Evolutionary conservation across 2,797 vertebrate species (phyloP).

Genomic region (Phaenicophaeus curvirostris): DNA sequence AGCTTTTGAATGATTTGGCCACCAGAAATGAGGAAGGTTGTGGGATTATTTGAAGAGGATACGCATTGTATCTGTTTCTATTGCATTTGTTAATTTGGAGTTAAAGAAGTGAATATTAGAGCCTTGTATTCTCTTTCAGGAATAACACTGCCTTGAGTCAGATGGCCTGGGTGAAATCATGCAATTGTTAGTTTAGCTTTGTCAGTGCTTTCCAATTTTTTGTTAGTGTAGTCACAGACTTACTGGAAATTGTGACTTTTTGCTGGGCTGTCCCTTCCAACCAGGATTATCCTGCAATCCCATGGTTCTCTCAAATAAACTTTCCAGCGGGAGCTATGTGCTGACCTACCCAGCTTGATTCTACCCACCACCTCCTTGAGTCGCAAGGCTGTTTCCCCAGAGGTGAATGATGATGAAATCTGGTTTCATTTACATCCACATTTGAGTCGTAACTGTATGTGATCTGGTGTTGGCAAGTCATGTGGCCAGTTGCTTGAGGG

Average conservation of each 20-base stretch:
- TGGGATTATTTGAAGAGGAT: background rate
- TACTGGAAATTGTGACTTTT: slow-evolving; percentile 21
- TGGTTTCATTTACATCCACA: background rate
- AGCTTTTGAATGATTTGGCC: background rate
- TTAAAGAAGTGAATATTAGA: background rate
- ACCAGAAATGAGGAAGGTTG: background rate
- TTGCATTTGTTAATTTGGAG: background rate
- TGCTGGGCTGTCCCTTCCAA: background rate
- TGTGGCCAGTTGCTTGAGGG: background rate
- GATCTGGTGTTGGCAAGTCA: background rate
- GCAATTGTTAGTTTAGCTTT: background rate
- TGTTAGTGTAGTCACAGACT: background rate
- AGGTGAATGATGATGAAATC: background rate
- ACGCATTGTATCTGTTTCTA: background rate
- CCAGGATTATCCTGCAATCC: background rate
- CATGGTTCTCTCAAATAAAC: background rate
- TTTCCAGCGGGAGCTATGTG: background rate
- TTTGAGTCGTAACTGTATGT: background rate
- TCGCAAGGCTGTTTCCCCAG: background rate
- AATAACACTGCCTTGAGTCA: background rate
- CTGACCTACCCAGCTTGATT: background rate
- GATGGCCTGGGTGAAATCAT: background rate
- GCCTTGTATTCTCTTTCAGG: background rate
- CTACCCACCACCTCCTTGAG: background rate
- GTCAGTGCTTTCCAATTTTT: background rate